phyloP scores from a whole-genome alignment of 1,140 invertebrate species.

The Drosophila virilis region DNA sequence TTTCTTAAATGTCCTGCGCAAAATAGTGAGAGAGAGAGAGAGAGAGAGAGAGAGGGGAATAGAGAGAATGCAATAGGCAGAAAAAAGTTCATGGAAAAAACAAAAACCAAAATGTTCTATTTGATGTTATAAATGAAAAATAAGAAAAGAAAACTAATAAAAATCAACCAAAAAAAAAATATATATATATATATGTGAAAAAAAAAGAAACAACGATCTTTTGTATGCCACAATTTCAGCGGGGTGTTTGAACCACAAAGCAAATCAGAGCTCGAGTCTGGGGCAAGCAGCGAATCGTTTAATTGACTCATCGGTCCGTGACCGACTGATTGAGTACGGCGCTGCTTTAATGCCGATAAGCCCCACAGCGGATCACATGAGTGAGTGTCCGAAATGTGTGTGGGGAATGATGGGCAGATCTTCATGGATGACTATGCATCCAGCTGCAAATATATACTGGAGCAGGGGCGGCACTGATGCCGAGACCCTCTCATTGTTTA shows the following conservation, averaged over 20 bases:
- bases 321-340: conserved; percentile 27
- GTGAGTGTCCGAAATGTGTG: not conserved
- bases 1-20: conserved; percentile 57
- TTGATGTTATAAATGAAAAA: conserved; percentile 73
- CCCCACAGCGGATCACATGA: conserved; percentile 20
- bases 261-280: not conserved
- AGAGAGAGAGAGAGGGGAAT: conserved; percentile 7
- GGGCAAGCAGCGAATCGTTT: conserved; percentile 16
- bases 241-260: conserved; percentile 19
- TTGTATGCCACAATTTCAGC: conserved; percentile 10
- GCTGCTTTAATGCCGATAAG: conserved; percentile 11
- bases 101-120: conserved; percentile 64
- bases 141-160: conserved; percentile 27
- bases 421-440: too few species aligned
- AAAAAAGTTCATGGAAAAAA: conserved; percentile 35
- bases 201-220: conserved; percentile 13
- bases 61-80: conserved; percentile 34
- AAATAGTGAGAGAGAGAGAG: conserved; percentile 11
- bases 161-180: conserved; percentile 2
- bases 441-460: too few species aligned
- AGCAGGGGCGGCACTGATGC: too few species aligned
- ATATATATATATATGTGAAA: conserved; percentile 45
- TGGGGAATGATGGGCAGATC: too few species aligned
- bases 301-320: conserved; percentile 22
- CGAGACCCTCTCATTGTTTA: too few species aligned